phyloP scores from a whole-genome alignment of 2,113 vertebrate genomes.

The Plectropomus leopardus region DNA sequence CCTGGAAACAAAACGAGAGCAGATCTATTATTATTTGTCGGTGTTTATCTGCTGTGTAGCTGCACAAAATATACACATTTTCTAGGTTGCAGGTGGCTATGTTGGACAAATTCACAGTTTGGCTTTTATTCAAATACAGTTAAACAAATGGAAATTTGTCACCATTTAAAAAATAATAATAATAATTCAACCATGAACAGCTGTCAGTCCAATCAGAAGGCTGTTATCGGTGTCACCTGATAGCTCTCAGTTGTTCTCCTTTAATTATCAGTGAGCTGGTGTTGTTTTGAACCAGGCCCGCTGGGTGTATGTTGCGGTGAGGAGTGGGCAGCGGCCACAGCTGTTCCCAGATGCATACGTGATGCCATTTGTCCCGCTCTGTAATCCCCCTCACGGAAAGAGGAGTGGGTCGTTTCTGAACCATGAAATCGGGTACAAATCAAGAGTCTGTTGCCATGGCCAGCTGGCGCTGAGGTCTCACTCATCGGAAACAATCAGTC shows the following conservation, averaged over 20 bases:
- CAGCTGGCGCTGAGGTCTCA: slow-evolving; percentile 78
- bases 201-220: slow-evolving; percentile 18
- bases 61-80: background rate
- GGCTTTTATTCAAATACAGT: background rate
- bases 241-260: slow-evolving; percentile 45
- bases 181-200: slow-evolving; percentile 19
- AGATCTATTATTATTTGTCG: background rate
- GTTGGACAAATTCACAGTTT: background rate
- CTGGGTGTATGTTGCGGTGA: slow-evolving; percentile 39
- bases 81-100: background rate
- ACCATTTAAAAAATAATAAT: background rate
- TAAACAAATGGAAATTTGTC: background rate
- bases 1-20: background rate
- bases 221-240: slow-evolving; percentile 49
- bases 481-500: slow-evolving; percentile 83
- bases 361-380: slow-evolving; percentile 83
- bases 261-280: slow-evolving; percentile 40
- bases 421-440: slow-evolving; percentile 84
- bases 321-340: slow-evolving; percentile 75
- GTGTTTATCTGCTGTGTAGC: background rate
- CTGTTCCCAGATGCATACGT: slow-evolving; percentile 85
- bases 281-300: slow-evolving; percentile 51
- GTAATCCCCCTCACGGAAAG: slow-evolving; percentile 79
- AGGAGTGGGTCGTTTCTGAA: slow-evolving; percentile 68
- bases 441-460: slow-evolving; percentile 68